These are phyloP conservation scores for Oithona nana DNA, from an alignment of 2,888 invertebrate species.

Conservation along the genomic window DNA sequence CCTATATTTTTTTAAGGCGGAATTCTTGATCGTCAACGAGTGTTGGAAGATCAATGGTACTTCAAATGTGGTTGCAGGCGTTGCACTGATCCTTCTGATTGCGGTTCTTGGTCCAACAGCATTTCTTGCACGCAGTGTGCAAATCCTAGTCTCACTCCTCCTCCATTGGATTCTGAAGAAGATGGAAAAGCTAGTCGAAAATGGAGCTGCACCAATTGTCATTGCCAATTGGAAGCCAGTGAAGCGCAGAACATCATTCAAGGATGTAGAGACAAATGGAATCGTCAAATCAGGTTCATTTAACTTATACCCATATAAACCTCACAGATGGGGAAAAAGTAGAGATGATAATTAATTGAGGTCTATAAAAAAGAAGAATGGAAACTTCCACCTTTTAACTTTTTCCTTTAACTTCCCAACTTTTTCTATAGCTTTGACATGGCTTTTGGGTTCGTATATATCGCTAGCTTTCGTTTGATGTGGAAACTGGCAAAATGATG, in stretches of 20 bases:
- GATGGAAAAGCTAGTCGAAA: neutral
- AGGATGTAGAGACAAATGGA: neutral
- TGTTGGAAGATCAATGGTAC: neutral
- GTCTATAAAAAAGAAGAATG: neutral
- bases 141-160: neutral
- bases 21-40: neutral
- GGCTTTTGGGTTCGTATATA: too few relatives aligned
- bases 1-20: neutral
- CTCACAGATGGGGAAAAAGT: too few relatives aligned
- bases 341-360: neutral
- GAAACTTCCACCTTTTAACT: too few relatives aligned
- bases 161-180: neutral
- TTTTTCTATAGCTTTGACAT: too few relatives aligned
- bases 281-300: too few relatives aligned
- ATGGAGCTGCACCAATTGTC: neutral
- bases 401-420: too few relatives aligned
- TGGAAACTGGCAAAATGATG: too few relatives aligned
- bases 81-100: neutral
- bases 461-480: too few relatives aligned
- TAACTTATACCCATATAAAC: too few relatives aligned
- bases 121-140: neutral
- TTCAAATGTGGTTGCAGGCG: conserved; percentile 5
- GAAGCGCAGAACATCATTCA: neutral
- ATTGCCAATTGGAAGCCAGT: neutral
- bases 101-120: neutral